Conservation (phyloP, 2,888 invertebrate genomes). For the Marasmarcha lunaedactyla region DNA sequence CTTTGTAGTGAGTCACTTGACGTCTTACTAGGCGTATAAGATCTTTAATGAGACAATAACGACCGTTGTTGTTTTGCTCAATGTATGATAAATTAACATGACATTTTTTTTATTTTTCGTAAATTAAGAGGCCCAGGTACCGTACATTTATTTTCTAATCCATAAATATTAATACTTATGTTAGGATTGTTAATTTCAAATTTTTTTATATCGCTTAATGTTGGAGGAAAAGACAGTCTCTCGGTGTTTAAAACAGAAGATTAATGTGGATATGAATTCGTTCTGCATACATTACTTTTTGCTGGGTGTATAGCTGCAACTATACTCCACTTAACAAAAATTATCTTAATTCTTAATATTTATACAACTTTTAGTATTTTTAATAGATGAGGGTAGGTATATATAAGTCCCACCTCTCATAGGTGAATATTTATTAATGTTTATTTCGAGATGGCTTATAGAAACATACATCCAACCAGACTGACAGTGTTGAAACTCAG, state of each 20-base stretch:
- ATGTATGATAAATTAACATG: constrained; percentile 16
- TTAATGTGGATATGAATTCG: constrained; percentile 11
- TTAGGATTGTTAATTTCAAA: constrained; percentile 12
- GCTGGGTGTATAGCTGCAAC: constrained; percentile 8
- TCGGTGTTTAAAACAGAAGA: constrained; percentile 7
- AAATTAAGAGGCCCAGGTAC: constrained; percentile 15
- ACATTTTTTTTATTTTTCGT: constrained; percentile 7
- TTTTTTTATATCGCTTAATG: constrained; percentile 11
- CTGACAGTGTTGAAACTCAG: constrained; percentile 10
- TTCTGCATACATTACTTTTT: constrained; percentile 8
- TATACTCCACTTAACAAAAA: constrained; percentile 10
- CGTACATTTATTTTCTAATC: constrained; percentile 9
- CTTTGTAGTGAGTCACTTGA: constrained; percentile 8
- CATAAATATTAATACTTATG: constrained; percentile 13
- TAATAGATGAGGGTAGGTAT: constrained; percentile 5
- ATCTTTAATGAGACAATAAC: constrained; percentile 16
- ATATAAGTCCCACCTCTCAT: constrained; percentile 7
- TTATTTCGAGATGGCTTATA: too few relatives aligned
- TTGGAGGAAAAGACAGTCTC: constrained; percentile 12
- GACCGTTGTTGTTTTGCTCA: constrained; percentile 9
- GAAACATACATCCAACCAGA: constrained; percentile 10
- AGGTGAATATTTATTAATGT: constrained; percentile 1
- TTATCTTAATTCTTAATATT: constrained; percentile 2
- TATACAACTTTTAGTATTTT: too few relatives aligned
- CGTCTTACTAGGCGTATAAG: constrained; percentile 11